Base-by-base conservation (phyloP, 2,113 vertebrate species). In the Blennius ocellaris region DNA sequence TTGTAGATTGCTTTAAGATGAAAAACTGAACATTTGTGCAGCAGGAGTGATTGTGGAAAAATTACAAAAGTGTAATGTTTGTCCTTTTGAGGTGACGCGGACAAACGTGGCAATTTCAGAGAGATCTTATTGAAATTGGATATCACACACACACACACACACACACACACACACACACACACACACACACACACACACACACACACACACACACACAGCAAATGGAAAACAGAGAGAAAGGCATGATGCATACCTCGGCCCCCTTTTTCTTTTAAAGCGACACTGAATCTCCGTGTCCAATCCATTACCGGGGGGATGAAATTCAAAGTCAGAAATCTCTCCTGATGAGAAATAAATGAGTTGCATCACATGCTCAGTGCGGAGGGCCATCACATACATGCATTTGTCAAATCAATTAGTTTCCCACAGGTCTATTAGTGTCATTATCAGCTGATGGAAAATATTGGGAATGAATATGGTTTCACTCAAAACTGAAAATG, bases 211-310 rank as follows among this genome's bases (percentile, higher is more conserved):
- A 30, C 21, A 30, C 12, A 53, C 16, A 64, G 56, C 70, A 89
- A 89, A 91, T 92, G 78, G 71, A 70, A 91, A 91, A 67, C 86
- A 90, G 87, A 86, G 73, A 74, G 69, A 74, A 62, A 83, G 73
- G 49, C 78, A 73, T 60, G 84, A 82, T 78, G 82, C 85, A 89
- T 83, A 81, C 81, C 75, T 80, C 78, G 74, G 74, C 67, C 74
- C 68, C 21, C 4, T 30, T 30, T 55, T 75, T 60, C 79, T 85
- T 89, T 84, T 78, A 81, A 88, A 71, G 86, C 63, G 91, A 91
- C 89, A 92, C 80, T 62, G 77, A 87, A 93, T 92, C 90, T 65
- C 81, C 90, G 85, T 91, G 86, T 87, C 92, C 68, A 93, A 93
- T 93, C 88, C 89, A 91, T 93, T 93, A 92, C 85, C 87, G 88